These are phyloP conservation scores for Pampus argenteus DNA, from an alignment of 2,797 vertebrate genomes.

Conservation along the genomic window DNA sequence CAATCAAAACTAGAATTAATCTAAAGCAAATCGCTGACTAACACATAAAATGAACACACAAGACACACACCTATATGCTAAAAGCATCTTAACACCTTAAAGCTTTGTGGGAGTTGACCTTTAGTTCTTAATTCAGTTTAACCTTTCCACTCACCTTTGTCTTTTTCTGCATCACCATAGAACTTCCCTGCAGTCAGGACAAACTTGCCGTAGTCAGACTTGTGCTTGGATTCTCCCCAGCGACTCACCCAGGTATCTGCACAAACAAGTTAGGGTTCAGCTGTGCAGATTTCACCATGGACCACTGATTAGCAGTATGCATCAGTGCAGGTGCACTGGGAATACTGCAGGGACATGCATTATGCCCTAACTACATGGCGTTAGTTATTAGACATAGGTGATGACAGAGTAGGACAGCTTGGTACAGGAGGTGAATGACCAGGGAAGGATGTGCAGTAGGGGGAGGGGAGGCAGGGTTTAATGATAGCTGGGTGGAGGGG, in stretches of 20 bases:
- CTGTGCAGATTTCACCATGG: conserved; percentile 13
- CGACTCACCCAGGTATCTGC: conserved; percentile 86
- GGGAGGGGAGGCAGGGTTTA: conserved; percentile 48
- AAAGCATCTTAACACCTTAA: not conserved
- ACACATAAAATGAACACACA: conserved; percentile 1
- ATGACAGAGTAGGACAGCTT: conserved; percentile 13
- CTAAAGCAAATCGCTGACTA: not conserved
- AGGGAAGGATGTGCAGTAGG: conserved; percentile 24
- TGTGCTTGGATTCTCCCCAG: conserved; percentile 88
- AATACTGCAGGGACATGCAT: conserved; percentile 18
- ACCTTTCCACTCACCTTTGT: conserved; percentile 83
- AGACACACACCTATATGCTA: not conserved
- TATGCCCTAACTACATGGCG: not conserved
- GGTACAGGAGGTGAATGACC: conserved; percentile 35
- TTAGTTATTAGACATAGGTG: not conserved
- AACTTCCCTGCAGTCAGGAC: conserved; percentile 86
- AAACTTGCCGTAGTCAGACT: conserved; percentile 87
- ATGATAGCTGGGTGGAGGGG: conserved; percentile 21
- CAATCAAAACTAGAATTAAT: not conserved
- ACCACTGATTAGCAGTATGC: conserved; percentile 10
- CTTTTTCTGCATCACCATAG: conserved; percentile 86
- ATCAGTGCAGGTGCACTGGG: conserved; percentile 46
- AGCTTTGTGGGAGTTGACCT: not conserved
- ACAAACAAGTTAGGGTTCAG: conserved; percentile 55
- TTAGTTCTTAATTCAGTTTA: no score